Evolutionary conservation across 1,140 invertebrate genomes (phyloP).

Genomic region (Drosophila azteca): DNA sequence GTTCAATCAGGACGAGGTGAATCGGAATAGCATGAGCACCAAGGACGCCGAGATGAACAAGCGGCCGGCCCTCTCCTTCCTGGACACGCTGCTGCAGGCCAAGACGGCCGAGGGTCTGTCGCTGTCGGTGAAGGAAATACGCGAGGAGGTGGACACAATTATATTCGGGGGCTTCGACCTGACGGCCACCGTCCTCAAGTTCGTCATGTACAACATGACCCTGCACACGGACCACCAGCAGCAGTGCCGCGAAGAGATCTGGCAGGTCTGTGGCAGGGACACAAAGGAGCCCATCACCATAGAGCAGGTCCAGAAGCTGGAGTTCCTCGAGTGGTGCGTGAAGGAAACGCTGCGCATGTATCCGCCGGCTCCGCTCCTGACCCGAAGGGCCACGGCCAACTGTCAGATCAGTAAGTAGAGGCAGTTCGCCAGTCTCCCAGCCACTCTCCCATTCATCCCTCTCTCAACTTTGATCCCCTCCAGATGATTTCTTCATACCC

Average conservation of each 20-base stretch:
- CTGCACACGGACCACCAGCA: constrained; percentile 83
- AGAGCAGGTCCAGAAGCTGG: constrained; percentile 85
- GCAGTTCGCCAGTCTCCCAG: too few species aligned
- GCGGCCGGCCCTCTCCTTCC: constrained; percentile 79
- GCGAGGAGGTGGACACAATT: constrained; percentile 88
- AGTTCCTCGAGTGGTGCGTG: constrained; percentile 86
- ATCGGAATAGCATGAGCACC: constrained; percentile 19
- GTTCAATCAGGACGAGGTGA: constrained; percentile 37
- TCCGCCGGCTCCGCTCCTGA: constrained; percentile 92
- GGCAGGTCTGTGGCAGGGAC: constrained; percentile 85
- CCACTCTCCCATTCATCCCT: too few species aligned
- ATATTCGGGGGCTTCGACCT: constrained; percentile 86
- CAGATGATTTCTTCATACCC: constrained; percentile 67
- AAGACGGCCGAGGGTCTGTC: constrained; percentile 84
- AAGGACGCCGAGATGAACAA: constrained; percentile 18
- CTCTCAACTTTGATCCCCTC: background rate
- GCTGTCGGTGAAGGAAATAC: constrained; percentile 86
- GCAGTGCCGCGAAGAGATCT: constrained; percentile 86
- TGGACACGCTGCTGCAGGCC: constrained; percentile 88
- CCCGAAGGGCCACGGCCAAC: constrained; percentile 83
- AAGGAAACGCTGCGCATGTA: constrained; percentile 90
- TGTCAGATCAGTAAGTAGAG: constrained; percentile 63
- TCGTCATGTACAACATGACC: constrained; percentile 71
- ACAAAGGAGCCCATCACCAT: constrained; percentile 80
- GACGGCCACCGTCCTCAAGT: constrained; percentile 58